phyloP scores from a whole-genome alignment of 2,797 vertebrate species.

The Podarcis siculus region DNA sequence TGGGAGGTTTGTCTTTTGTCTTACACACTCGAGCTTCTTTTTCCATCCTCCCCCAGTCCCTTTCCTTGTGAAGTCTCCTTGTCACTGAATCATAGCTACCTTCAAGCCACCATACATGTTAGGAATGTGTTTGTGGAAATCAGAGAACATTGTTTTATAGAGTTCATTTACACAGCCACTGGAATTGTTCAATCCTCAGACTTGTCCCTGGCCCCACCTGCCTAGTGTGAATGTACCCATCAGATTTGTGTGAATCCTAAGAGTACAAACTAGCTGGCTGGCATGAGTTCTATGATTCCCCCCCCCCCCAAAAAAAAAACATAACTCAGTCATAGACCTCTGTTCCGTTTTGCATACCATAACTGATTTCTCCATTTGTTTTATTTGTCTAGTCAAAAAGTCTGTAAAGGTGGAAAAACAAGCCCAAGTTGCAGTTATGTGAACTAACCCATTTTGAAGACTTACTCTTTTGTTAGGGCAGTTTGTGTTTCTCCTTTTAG shows the following conservation, averaged over 20 bases:
- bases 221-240: background rate
- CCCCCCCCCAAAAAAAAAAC: no score
- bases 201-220: background rate
- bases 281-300: background rate
- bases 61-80: background rate
- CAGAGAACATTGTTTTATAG: background rate
- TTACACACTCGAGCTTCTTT: background rate
- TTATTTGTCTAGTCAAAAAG: background rate
- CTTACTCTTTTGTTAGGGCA: background rate
- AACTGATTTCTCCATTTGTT: background rate
- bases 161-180: background rate
- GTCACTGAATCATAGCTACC: background rate
- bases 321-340: background rate
- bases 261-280: no score
- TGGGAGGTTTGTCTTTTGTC: background rate
- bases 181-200: background rate
- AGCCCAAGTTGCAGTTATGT: background rate
- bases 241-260: background rate
- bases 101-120: background rate
- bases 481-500: background rate
- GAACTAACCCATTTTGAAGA: background rate
- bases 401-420: background rate
- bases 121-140: background rate
- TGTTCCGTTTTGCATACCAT: background rate
- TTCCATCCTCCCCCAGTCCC: no score